phyloP scores from a whole-genome alignment of 1,140 invertebrate genomes.

The Aleiodes sp. region DNA sequence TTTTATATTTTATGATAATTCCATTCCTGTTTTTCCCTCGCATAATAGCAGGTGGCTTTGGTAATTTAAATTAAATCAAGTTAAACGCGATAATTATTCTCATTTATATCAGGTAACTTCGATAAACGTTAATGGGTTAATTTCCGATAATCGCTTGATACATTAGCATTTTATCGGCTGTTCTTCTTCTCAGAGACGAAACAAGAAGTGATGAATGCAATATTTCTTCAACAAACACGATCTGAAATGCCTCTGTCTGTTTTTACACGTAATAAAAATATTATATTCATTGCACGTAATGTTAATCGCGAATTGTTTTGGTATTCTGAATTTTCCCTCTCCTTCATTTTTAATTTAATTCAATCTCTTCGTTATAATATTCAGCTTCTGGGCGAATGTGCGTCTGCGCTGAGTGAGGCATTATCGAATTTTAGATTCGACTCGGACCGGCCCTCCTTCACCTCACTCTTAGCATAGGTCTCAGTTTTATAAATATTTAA shows the following conservation, averaged over 20 bases:
- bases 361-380: constrained; percentile 51
- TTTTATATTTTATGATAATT: too few species aligned
- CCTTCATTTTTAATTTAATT: constrained; percentile 2
- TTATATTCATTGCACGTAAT: constrained; percentile 47
- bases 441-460: constrained; percentile 48
- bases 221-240: constrained; percentile 34
- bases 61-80: not conserved
- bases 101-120: not conserved
- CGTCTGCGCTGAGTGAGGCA: constrained; percentile 57
- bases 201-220: too few species aligned
- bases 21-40: too few species aligned
- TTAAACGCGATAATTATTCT: not conserved
- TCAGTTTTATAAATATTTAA: constrained; percentile 56
- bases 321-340: too few species aligned
- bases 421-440: constrained; percentile 65
- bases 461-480: constrained; percentile 31
- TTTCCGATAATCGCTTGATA: constrained; percentile 16
- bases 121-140: not conserved
- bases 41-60: not conserved
- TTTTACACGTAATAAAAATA: constrained; percentile 50
- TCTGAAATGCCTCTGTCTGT: constrained; percentile 45
- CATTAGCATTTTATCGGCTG: constrained; percentile 15
- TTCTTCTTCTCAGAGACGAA: too few species aligned
- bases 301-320: too few species aligned
- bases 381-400: constrained; percentile 59